phyloP scores from a whole-genome alignment of 2,888 invertebrate genomes.

The Plebejus anna region DNA sequence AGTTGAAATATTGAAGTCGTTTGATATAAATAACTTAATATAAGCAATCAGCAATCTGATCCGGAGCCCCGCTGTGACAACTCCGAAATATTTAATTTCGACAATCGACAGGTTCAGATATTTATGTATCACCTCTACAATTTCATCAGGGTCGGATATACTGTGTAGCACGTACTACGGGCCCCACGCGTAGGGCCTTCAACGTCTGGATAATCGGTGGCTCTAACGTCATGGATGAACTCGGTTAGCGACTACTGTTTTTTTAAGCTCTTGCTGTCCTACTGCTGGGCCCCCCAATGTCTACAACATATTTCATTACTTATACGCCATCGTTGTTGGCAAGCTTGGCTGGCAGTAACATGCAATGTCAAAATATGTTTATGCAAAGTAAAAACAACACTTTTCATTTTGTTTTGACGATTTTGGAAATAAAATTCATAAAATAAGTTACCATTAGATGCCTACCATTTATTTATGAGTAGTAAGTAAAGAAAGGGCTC shows the following conservation, averaged over 20 bases:
- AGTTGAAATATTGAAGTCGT: conserved; percentile 16
- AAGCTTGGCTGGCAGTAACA: too few relatives aligned
- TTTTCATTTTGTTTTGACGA: not conserved
- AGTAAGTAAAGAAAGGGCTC: not conserved
- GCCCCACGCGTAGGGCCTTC: not conserved
- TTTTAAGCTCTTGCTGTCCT: too few relatives aligned
- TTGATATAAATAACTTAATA: conserved; percentile 20
- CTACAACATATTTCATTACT: not conserved
- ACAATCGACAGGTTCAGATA: conserved; percentile 6
- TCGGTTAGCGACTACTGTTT: too few relatives aligned
- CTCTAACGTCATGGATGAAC: too few relatives aligned
- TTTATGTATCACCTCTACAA: conserved; percentile 17
- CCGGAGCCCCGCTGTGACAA: conserved; percentile 2
- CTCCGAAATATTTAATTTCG: conserved; percentile 9
- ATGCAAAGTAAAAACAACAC: too few relatives aligned
- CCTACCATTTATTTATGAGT: not conserved
- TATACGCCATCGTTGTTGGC: too few relatives aligned
- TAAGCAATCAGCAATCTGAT: conserved; percentile 21
- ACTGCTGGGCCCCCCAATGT: too few relatives aligned
- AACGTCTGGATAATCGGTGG: too few relatives aligned
- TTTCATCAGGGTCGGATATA: not conserved
- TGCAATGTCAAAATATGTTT: too few relatives aligned
- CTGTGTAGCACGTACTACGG: not conserved
- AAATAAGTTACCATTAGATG: not conserved
- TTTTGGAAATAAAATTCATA: not conserved